These are phyloP conservation scores for Engystomops pustulosus DNA, from an alignment of 2,113 vertebrate species.

Conservation along the genomic window DNA sequence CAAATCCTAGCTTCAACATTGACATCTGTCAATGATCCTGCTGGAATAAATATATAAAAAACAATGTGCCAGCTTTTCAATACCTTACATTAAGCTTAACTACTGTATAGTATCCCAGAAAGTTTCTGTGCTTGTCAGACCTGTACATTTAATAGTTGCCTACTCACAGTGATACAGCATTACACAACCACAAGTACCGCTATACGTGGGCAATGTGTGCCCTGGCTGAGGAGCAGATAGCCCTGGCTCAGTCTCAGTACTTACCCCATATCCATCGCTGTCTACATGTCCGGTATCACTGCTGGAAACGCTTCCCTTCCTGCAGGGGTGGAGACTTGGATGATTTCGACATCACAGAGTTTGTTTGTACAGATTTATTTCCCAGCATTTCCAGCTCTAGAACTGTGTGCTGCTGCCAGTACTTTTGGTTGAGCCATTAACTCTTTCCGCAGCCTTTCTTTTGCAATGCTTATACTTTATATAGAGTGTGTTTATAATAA, in stretches of 20 bases:
- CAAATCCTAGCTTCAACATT: neutral
- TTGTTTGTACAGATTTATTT: conserved; percentile 44
- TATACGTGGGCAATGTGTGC: neutral
- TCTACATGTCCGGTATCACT: neutral
- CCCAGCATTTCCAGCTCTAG: conserved; percentile 34
- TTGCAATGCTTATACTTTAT: neutral
- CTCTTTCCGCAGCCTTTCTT: neutral
- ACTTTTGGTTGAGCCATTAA: neutral
- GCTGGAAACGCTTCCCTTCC: conserved; percentile 29
- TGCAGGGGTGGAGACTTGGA: conserved; percentile 22
- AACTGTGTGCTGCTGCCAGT: conserved; percentile 7
- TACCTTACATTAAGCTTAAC: too few species aligned
- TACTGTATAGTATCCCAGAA: neutral
- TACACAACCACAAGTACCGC: neutral
- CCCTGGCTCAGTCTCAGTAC: neutral
- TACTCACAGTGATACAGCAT: neutral
- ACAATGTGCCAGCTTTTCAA: neutral
- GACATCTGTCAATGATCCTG: neutral
- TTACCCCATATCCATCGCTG: neutral
- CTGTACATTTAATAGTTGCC: neutral
- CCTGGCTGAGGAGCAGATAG: neutral
- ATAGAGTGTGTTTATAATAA: neutral
- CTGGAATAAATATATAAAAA: neutral
- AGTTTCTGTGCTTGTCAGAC: neutral
- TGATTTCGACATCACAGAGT: conserved; percentile 37